phyloP scores from a whole-genome alignment of 2,888 invertebrate species.

The Chamaedrilus cognettii region DNA sequence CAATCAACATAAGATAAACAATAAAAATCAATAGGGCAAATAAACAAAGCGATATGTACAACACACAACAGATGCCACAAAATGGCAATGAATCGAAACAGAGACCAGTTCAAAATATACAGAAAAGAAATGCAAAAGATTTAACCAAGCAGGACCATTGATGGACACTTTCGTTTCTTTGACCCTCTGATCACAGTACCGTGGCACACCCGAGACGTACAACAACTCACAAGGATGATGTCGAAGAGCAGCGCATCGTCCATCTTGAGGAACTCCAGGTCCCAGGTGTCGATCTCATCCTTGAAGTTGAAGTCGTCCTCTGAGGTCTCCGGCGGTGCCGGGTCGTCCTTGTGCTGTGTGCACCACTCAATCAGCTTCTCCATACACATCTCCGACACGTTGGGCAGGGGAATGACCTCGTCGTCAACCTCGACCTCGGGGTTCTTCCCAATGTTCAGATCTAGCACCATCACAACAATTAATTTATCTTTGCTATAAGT shows the following conservation, averaged over 20 bases:
- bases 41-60: too few species aligned
- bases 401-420: conserved; percentile 21
- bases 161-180: too few species aligned
- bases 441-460: conserved; percentile 8
- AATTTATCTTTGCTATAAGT: too few species aligned
- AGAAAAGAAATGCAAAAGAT: too few species aligned
- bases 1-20: too few species aligned
- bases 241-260: conserved; percentile 22
- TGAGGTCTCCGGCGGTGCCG: conserved; percentile 9
- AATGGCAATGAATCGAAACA: too few species aligned
- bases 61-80: too few species aligned
- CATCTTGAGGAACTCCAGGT: conserved; percentile 21
- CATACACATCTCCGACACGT: conserved; percentile 16
- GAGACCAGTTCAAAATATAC: too few species aligned
- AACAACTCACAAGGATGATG: conserved; percentile 21
- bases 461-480: not conserved
- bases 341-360: conserved; percentile 19
- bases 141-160: too few species aligned
- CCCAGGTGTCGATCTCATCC: conserved; percentile 20
- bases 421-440: conserved; percentile 16
- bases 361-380: conserved; percentile 23
- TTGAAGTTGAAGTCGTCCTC: conserved; percentile 16
- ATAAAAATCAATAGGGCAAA: too few species aligned
- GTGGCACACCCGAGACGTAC: too few species aligned
- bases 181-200: too few species aligned